Conservation (phyloP, 2,797 vertebrate genomes). For the Rhinichthys osculus region DNA sequence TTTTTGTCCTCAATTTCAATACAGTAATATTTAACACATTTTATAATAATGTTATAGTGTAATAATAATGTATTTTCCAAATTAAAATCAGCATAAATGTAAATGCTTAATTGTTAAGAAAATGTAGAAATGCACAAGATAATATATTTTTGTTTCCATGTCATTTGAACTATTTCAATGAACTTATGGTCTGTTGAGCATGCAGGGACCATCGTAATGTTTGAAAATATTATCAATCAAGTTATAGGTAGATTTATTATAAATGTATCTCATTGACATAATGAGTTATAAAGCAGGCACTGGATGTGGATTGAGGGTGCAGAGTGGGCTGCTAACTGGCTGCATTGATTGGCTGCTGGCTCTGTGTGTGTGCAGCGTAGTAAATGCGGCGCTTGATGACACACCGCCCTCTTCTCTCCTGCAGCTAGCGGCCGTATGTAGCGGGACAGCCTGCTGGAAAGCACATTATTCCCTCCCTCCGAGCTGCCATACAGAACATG, state of each 20-base stretch:
- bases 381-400: constrained; percentile 75
- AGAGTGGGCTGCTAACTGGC: constrained; percentile 17
- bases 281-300: constrained; percentile 13
- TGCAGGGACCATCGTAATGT: not conserved
- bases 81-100: not conserved
- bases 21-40: not conserved
- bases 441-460: constrained; percentile 39
- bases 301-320: constrained; percentile 24
- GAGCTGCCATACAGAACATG: constrained; percentile 51
- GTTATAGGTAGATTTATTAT: not conserved
- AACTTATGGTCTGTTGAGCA: not conserved
- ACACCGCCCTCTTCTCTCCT: constrained; percentile 57
- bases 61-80: no score
- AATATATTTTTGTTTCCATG: no score
- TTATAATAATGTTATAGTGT: no score
- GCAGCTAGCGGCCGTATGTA: constrained; percentile 44
- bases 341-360: constrained; percentile 46
- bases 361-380: constrained; percentile 64
- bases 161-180: not conserved
- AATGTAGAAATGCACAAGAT: not conserved
- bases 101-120: not conserved
- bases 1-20: not conserved
- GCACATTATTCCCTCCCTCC: constrained; percentile 17
- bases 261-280: not conserved
- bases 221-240: not conserved